These are phyloP conservation scores for Forficula auricularia DNA, from an alignment of 1,140 invertebrate species.

Conservation along the genomic window DNA sequence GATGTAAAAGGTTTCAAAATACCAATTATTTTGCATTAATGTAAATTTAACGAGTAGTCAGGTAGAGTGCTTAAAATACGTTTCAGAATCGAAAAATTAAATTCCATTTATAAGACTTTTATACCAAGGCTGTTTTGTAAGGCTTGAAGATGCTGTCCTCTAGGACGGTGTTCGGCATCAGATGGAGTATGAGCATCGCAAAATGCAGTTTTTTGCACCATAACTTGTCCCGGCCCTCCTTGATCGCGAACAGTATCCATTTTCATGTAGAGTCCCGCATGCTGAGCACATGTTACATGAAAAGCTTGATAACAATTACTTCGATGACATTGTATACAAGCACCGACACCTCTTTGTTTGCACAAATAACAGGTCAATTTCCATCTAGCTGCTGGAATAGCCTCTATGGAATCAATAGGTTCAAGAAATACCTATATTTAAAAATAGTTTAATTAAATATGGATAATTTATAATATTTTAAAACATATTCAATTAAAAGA, in stretches of 20 bases:
- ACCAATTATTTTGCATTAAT: no score
- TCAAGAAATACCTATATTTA: slow-evolving; percentile 62
- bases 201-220: slow-evolving; percentile 88
- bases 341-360: slow-evolving; percentile 81
- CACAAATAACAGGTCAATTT: slow-evolving; percentile 91
- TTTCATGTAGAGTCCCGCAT: slow-evolving; percentile 86
- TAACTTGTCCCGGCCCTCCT: slow-evolving; percentile 34
- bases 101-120: not conserved
- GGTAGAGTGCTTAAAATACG: no score
- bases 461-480: not conserved
- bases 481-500: slow-evolving; percentile 6
- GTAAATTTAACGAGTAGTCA: no score
- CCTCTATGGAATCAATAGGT: slow-evolving; percentile 90
- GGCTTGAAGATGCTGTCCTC: not conserved
- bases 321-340: slow-evolving; percentile 96
- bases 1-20: no score
- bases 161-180: slow-evolving; percentile 35
- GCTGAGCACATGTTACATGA: slow-evolving; percentile 96
- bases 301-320: slow-evolving; percentile 93
- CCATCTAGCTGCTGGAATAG: slow-evolving; percentile 87
- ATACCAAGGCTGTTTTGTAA: not conserved
- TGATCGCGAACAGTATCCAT: slow-evolving; percentile 75
- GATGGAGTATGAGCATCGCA: slow-evolving; percentile 85
- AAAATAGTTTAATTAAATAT: not conserved
- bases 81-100: no score